These are phyloP conservation scores for Terrapene triunguis DNA, from an alignment of 2,113 vertebrate species.

Conservation along the genomic window DNA sequence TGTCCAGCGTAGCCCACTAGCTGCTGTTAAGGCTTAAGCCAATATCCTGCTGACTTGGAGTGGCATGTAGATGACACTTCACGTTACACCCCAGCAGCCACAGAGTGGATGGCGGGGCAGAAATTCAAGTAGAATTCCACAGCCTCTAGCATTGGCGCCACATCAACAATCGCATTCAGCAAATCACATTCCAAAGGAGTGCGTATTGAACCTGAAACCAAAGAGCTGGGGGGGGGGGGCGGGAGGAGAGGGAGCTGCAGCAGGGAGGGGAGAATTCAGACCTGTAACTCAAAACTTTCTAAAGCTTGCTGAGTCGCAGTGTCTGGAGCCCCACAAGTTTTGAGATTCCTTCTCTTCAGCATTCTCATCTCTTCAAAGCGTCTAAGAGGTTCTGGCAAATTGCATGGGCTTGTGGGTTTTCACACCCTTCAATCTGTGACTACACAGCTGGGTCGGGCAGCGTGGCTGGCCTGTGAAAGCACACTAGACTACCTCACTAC, in stretches of 20 bases:
- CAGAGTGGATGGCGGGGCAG: background rate
- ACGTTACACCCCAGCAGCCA: background rate
- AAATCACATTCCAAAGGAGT: background rate
- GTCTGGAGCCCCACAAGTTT: background rate
- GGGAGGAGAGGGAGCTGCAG: background rate
- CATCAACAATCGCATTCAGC: background rate
- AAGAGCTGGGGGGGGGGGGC: background rate
- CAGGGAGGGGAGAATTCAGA: background rate
- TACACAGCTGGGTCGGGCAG: background rate
- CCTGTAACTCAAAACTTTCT: background rate
- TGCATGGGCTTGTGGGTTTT: background rate
- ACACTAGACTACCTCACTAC: background rate
- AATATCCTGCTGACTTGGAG: background rate
- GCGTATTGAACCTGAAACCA: background rate
- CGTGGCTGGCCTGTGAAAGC: background rate
- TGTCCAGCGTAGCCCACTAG: background rate
- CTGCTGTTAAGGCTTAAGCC: background rate
- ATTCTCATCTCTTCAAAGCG: background rate
- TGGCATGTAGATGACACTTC: background rate
- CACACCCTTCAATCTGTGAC: background rate
- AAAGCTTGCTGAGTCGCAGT: background rate
- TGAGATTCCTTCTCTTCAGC: background rate
- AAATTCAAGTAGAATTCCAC: background rate
- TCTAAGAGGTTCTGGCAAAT: background rate
- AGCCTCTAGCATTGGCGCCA: background rate